These are phyloP conservation scores for Cygnus olor DNA, from an alignment of 2,797 vertebrate genomes.

Conservation along the genomic window DNA sequence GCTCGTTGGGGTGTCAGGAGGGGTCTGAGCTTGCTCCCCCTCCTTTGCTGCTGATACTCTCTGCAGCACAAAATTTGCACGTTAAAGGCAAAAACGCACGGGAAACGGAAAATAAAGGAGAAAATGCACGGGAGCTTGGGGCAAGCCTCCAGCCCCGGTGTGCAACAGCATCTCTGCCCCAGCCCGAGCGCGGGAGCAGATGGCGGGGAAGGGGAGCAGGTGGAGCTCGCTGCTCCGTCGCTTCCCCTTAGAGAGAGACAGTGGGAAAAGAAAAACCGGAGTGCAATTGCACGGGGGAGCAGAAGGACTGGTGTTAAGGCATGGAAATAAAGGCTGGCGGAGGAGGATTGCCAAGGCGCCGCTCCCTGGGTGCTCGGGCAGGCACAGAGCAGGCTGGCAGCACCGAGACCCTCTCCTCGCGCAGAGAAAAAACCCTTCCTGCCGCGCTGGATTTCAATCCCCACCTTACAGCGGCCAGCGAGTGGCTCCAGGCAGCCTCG, in stretches of 20 bases:
- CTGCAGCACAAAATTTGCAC: not conserved
- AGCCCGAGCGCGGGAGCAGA: not conserved
- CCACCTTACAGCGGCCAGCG: not conserved
- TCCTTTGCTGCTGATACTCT: not conserved
- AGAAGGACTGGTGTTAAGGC: not conserved
- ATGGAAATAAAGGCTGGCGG: not conserved
- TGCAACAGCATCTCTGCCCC: too few relatives aligned
- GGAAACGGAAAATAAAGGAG: not conserved
- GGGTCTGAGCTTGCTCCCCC: not conserved
- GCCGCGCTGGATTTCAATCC: not conserved
- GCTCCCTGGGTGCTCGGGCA: too few relatives aligned
- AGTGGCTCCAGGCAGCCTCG: not conserved
- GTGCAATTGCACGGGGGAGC: fast-evolving
- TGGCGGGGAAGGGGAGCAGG: not conserved
- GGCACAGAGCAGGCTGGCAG: too few relatives aligned
- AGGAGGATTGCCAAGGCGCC: not conserved
- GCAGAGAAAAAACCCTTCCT: fast-evolving
- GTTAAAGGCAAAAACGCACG: not conserved
- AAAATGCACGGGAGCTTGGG: too few relatives aligned
- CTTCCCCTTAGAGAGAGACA: not conserved
- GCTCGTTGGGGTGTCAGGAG: not conserved
- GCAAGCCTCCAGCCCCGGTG: not conserved
- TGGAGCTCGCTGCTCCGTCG: not conserved
- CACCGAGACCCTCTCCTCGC: not conserved
- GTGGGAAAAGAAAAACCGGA: not conserved